Percentiles rank a stretch among this genome's conserved stretches.
phyloP scores from a whole-genome alignment of 2,797 vertebrate genomes.

The Neostethus bicornis region DNA sequence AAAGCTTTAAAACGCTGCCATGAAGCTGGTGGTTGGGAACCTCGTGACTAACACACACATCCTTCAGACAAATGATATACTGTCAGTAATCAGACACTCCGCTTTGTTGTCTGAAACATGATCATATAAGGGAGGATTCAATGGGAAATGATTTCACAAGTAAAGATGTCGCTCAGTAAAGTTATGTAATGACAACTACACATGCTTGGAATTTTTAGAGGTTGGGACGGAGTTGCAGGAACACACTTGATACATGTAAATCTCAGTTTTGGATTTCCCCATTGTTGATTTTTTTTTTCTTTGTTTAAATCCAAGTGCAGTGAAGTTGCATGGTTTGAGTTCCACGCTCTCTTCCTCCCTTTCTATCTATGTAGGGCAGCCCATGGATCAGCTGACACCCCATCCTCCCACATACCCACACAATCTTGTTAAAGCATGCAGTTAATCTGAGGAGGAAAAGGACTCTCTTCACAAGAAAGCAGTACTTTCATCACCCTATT shows the following conservation, averaged over 20 bases:
- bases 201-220: slow-evolving; percentile 4
- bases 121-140: slow-evolving; percentile 13
- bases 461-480: slow-evolving; percentile 67
- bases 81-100: slow-evolving; percentile 32
- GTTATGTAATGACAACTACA: slow-evolving; percentile 27
- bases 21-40: slow-evolving; percentile 6
- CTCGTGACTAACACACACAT: slow-evolving; percentile 31
- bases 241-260: slow-evolving; percentile 28
- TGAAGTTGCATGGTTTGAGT: slow-evolving; percentile 53
- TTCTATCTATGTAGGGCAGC: slow-evolving; percentile 81
- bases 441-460: slow-evolving; percentile 78
- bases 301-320: slow-evolving; percentile 34
- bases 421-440: slow-evolving; percentile 83
- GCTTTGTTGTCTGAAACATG: slow-evolving; percentile 23
- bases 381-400: slow-evolving; percentile 80
- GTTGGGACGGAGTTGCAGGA: slow-evolving; percentile 18
- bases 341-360: slow-evolving; percentile 47
- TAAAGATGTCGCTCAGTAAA: slow-evolving; percentile 13
- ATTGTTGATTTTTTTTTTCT: slow-evolving; percentile 11
- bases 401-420: slow-evolving; percentile 81
- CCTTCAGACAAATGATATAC: slow-evolving; percentile 33
- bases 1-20: slow-evolving; percentile 2
- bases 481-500: slow-evolving; percentile 70
- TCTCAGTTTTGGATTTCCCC: slow-evolving; percentile 26
- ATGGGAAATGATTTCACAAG: slow-evolving; percentile 13